phyloP scores from a whole-genome alignment of 2,113 vertebrate genomes.

The Upupa epops region DNA sequence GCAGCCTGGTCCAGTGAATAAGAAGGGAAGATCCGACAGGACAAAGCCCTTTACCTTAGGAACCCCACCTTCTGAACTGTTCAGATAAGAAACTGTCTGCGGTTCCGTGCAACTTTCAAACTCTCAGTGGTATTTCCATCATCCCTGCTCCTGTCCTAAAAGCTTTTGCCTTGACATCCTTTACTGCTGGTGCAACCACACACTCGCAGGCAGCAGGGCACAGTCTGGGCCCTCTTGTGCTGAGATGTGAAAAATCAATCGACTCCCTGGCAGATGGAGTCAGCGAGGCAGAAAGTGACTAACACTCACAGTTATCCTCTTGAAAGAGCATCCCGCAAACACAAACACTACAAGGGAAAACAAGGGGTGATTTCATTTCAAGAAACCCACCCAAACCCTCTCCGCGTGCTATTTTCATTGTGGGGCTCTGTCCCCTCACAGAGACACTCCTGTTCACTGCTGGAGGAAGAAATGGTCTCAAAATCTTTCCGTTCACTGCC shows the following conservation, averaged over 20 bases:
- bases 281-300: constrained; percentile 52
- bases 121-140: constrained; percentile 10
- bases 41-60: background rate
- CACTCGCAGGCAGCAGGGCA: constrained; percentile 21
- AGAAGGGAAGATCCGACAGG: no score
- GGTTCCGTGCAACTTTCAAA: background rate
- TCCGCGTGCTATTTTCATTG: background rate
- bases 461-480: background rate
- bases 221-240: constrained; percentile 7
- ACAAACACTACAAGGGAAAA: background rate
- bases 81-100: background rate
- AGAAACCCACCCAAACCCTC: background rate
- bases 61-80: background rate
- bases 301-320: background rate
- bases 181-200: background rate
- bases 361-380: background rate
- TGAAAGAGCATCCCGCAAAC: constrained; percentile 15
- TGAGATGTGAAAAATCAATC: constrained; percentile 48
- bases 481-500: background rate
- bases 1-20: no score
- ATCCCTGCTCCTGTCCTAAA: constrained; percentile 21
- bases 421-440: background rate
- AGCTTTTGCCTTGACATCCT: constrained; percentile 46
- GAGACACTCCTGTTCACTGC: background rate
- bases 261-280: constrained; percentile 23